phyloP scores from a whole-genome alignment of 2,113 vertebrate genomes.

The Nothoprocta perdicaria region DNA sequence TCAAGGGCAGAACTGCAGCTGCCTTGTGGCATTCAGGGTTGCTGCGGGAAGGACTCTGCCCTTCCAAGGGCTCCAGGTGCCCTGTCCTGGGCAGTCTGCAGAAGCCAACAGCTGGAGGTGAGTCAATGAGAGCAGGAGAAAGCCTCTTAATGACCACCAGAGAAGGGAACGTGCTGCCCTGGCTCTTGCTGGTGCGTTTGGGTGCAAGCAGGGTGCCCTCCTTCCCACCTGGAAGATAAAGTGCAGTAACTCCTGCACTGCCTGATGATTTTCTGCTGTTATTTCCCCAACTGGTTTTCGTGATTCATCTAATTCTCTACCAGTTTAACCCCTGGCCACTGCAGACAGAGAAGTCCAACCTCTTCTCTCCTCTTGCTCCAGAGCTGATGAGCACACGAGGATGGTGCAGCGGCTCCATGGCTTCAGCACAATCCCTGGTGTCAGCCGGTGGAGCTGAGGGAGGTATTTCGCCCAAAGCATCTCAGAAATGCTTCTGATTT shows the following conservation, averaged over 20 bases:
- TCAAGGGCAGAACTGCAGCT: background rate
- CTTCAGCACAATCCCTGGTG: background rate
- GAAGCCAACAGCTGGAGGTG: background rate
- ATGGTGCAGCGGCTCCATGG: background rate
- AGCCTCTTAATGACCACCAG: background rate
- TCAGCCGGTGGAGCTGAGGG: background rate
- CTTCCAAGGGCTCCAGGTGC: background rate
- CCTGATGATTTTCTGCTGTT: slow-evolving; percentile 49
- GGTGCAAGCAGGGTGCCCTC: background rate
- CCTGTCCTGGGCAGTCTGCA: background rate
- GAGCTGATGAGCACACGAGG: background rate
- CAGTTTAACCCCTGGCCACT: background rate
- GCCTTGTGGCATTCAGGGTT: fast-evolving
- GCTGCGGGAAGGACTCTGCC: fast-evolving
- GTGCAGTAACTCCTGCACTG: slow-evolving; percentile 25
- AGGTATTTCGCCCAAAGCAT: slow-evolving; percentile 63
- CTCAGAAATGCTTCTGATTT: slow-evolving; percentile 67
- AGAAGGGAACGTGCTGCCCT: background rate
- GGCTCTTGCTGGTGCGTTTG: fast-evolving
- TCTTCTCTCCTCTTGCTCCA: background rate
- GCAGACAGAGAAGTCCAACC: background rate
- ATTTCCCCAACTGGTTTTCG: background rate
- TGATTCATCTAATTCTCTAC: background rate
- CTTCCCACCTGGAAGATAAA: fast-evolving
- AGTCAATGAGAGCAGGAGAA: background rate